Conservation (phyloP, 2,797 vertebrate genomes). For the Rhynchotus rufescens region DNA sequence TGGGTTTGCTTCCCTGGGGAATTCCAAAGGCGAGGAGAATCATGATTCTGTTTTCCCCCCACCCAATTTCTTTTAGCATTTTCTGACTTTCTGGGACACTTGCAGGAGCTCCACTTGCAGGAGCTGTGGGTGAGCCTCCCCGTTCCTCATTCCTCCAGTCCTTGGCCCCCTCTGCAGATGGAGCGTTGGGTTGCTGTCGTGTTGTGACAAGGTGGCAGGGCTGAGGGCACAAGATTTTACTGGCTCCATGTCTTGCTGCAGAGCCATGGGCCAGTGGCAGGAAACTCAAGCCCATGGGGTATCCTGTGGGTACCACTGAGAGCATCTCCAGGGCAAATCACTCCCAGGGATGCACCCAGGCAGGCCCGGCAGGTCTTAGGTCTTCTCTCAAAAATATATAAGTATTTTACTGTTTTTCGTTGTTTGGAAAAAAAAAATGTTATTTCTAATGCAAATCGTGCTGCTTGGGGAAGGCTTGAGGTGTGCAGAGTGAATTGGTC, state of each 20-base stretch:
- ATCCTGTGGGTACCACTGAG: neutral
- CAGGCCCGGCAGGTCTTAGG: neutral
- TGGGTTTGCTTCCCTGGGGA: neutral
- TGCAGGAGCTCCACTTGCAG: neutral
- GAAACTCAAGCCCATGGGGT: neutral
- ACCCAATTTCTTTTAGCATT: neutral
- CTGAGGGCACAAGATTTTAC: neutral
- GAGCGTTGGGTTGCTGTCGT: neutral
- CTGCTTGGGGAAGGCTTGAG: rapidly evolving
- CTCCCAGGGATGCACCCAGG: neutral
- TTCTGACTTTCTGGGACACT: neutral
- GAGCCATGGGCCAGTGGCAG: neutral
- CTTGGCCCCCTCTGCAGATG: neutral
- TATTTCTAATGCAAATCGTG: neutral
- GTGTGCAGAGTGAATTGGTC: rapidly evolving
- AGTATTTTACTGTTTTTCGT: neutral
- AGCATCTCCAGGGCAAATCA: neutral
- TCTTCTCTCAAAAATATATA: too few relatives aligned
- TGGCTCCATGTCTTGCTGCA: rapidly evolving
- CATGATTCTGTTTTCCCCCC: neutral
- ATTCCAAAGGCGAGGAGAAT: neutral
- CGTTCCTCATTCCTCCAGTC: neutral
- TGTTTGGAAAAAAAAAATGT: rapidly evolving
- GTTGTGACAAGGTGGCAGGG: too few relatives aligned
- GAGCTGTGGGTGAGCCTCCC: too few relatives aligned